Evolutionary conservation across 1,140 invertebrate genomes (phyloP).

Genomic region (Colletes latitarsis): DNA sequence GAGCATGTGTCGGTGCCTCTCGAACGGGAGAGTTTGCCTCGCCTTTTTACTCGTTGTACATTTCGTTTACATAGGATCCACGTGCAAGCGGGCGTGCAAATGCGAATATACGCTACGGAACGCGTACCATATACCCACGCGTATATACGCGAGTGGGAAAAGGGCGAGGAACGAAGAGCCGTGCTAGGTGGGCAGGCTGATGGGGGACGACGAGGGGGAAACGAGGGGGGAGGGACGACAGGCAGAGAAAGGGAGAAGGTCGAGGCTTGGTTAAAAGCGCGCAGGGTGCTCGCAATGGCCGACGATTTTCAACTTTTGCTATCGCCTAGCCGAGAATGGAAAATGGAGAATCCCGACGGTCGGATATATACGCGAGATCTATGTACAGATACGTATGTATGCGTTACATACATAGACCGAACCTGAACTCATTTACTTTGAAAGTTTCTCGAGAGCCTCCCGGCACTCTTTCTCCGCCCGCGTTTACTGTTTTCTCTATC

Average conservation of each 20-base stretch:
- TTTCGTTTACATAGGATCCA: constrained; percentile 67
- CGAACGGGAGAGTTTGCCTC: constrained; percentile 42
- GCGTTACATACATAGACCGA: constrained; percentile 19
- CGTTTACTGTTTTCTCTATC: constrained; percentile 50
- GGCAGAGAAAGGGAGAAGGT: constrained; percentile 42
- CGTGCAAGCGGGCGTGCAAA: constrained; percentile 52
- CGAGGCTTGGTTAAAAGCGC: constrained; percentile 69
- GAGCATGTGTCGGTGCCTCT: constrained; percentile 58
- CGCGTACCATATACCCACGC: constrained; percentile 10
- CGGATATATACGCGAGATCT: constrained; percentile 10
- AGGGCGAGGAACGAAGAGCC: constrained; percentile 4
- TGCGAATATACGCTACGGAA: constrained; percentile 36
- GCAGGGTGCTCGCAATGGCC: constrained; percentile 70
- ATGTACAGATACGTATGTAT: not conserved
- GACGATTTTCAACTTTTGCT: constrained; percentile 78
- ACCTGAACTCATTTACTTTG: constrained; percentile 67
- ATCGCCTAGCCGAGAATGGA: constrained; percentile 71
- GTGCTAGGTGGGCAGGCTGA: constrained; percentile 17
- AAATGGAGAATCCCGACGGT: constrained; percentile 68
- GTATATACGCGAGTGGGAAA: not conserved
- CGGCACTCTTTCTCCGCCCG: constrained; percentile 45
- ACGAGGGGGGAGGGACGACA: not conserved
- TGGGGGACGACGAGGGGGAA: not conserved
- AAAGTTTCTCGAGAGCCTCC: constrained; percentile 64
- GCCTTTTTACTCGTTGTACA: constrained; percentile 65